Percentiles rank a stretch among this genome's conserved stretches.
phyloP scores from a whole-genome alignment of 2,797 vertebrate species.

The Hafferia zeledoni region DNA sequence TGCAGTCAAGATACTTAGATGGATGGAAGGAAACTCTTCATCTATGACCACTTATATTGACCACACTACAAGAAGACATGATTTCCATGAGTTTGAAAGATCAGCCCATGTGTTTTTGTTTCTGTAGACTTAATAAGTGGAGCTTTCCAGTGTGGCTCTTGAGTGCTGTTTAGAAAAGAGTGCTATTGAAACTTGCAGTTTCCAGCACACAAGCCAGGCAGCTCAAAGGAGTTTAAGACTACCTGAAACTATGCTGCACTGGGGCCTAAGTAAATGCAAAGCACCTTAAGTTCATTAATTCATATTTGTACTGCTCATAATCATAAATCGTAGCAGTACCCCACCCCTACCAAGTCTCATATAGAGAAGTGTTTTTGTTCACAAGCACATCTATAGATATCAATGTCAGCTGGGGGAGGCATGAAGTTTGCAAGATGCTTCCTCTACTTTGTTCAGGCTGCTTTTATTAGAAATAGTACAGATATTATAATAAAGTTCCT shows the following conservation, averaged over 20 bases:
- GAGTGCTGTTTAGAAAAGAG: background rate
- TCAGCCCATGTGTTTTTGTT: background rate
- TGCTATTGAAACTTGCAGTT: background rate
- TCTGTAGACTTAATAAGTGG: background rate
- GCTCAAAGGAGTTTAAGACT: background rate
- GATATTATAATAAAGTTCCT: background rate
- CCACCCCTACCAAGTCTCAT: background rate
- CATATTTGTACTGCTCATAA: background rate
- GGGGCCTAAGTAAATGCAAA: background rate
- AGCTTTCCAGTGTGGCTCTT: background rate
- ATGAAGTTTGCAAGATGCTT: background rate
- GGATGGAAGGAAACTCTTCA: background rate
- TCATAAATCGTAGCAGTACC: background rate
- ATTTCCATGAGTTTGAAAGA: background rate
- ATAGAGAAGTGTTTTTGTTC: background rate
- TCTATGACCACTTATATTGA: background rate
- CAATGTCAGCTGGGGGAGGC: background rate
- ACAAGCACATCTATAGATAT: background rate
- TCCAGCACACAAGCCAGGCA: background rate
- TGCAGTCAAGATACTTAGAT: background rate
- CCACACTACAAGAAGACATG: background rate
- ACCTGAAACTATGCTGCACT: background rate
- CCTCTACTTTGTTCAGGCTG: background rate
- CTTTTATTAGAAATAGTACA: background rate
- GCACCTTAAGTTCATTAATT: background rate